Base-by-base conservation (phyloP, 1,140 invertebrate genomes). In the Oryctes rhinoceros region DNA sequence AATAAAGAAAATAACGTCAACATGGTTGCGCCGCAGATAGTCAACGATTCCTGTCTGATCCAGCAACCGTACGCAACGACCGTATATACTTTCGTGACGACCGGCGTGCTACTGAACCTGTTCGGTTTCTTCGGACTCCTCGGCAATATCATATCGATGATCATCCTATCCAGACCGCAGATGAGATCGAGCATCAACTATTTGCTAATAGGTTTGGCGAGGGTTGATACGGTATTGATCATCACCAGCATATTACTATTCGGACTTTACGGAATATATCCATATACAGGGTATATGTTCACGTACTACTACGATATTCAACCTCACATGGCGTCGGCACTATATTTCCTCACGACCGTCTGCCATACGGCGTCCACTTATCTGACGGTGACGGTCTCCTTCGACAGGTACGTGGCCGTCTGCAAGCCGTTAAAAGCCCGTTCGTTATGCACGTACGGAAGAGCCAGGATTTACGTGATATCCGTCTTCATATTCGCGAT, bases 171-270 rank as follows among this genome's bases (percentile, higher is more conserved):
- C 13, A 91, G 96, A 48, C 96, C 96, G 0, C 96, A 97, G 85
- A 98, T 98, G 97, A 92, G 94, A 83, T 97, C 96, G 9, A 97
- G 96, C 82, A 97, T 98, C 83, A 98, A 98, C 89, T 97, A 96
- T 85, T 91, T 98, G 80, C 91, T 98, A 4, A 96, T 96, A 59
- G 96, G 96, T 1, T 90, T 98, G 47, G 96, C 97, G 0, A 92
- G 95, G 84, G 97, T 96, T 89, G 97, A 98, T 89, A 96, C 95
- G 0, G 90, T 96, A 75, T 91, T 98, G 78, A 95, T 98, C 74
- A 90, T 97, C 74, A 94, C 95, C 11, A 95, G 96, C 35, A 92
- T 97, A 71, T 90, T 98, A 83, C 91, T 98, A 13, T 97, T 97
- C 86, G 95, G 95, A 1, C 89, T 98, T 79, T 93, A 94, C 4